phyloP scores from a whole-genome alignment of 2,888 invertebrate species.

The Mesorhabditis belari region DNA sequence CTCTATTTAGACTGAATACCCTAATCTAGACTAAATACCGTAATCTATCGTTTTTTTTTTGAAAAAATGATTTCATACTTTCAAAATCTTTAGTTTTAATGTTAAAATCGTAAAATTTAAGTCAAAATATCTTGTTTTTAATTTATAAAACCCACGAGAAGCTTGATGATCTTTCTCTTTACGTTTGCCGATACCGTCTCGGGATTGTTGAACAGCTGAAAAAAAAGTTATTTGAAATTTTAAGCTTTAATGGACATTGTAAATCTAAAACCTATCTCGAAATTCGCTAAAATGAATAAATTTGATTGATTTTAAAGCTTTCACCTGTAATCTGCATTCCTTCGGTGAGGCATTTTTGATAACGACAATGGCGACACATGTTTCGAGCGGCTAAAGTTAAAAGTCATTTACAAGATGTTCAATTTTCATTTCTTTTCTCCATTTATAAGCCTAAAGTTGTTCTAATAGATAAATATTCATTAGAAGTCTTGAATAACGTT shows the following conservation, averaged over 20 bases:
- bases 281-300: not conserved
- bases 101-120: too few relatives aligned
- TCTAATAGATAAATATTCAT: too few relatives aligned
- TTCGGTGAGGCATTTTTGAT: constrained; percentile 35
- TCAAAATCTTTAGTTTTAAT: too few relatives aligned
- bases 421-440: not conserved
- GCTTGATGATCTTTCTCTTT: constrained; percentile 1
- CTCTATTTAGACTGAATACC: too few relatives aligned
- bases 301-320: not conserved
- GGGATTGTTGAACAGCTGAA: constrained; percentile 39
- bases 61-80: too few relatives aligned
- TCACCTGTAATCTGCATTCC: constrained; percentile 42
- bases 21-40: too few relatives aligned
- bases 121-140: too few relatives aligned
- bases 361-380: constrained; percentile 46
- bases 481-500: too few relatives aligned
- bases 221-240: too few relatives aligned
- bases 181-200: constrained; percentile 39
- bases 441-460: constrained; percentile 2
- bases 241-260: too few relatives aligned
- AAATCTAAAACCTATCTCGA: too few relatives aligned
- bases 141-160: not conserved
- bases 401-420: constrained; percentile 7
- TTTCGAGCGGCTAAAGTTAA: constrained; percentile 44
- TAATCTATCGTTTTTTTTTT: too few relatives aligned